Evolutionary conservation across 2,797 vertebrate genomes (phyloP), one percentile per base, ranked within the genome.

Genomic region (Cynopterus sphinx): DNA sequence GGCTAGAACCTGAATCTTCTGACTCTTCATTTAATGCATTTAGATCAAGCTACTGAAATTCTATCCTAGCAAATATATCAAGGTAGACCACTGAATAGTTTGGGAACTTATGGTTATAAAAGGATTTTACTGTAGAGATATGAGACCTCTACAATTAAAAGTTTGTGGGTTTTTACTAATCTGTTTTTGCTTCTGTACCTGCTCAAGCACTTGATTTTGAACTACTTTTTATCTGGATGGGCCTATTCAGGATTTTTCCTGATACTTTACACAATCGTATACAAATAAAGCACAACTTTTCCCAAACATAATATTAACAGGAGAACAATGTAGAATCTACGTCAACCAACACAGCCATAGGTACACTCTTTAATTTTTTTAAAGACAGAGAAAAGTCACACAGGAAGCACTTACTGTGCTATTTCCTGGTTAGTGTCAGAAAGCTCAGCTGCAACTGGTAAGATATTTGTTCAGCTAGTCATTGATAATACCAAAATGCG

Each of bases 381-480:
- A 85, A 94, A 82, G 61, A 57, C 15, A 89, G 26, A 92, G 59
- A 71, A 86, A 91, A 82, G 70, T 73, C 15, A 93, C 46, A 83
- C 96, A 95, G 96, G 93, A 98, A 96, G 75, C 19, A 36, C 10
- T 70, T 46, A 71, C 10, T 43, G 74, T 36, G 65, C 28, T 73
- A 55, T 94, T 97, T 96, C 36, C 82, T 95, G 96, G 78, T 82
- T 96, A 68, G 70, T 68, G 28, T 78, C 71, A 94, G 86, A 68
- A 95, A 91, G 89, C 81, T n/a, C 21, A 94, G 73, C 41, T 36
- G 63, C 19, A 53, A n/a, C n/a, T 57, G 31, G 41, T 75, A 36
- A 86, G 67, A 55, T 82, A 86, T 67, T 65, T 86, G 61, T 89
- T 93, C n/a, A 71, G 24, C 22, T n/a, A 74, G 59, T 82, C 4